Evolutionary conservation across 2,113 vertebrate genomes (phyloP), one percentile per base, ranked within the genome.

Genomic region (Noctilio leporinus): DNA sequence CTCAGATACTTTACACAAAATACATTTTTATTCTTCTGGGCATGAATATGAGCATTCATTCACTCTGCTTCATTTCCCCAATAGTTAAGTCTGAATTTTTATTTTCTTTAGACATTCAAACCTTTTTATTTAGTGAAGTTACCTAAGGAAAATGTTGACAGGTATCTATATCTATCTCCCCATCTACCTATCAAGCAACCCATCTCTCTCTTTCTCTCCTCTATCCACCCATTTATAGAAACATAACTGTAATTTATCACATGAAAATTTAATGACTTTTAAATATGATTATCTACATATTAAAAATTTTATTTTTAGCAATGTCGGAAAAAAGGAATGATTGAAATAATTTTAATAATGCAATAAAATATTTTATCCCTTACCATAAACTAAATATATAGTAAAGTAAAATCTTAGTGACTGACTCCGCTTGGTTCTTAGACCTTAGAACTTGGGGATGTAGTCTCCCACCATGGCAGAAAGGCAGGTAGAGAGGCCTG

Each of bases 401-500:
- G 10, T 0, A 10, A 30, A 67, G 19, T 30, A 28, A 9, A 69
- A 40, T 17, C 3, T 16, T 64, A 59, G 6, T 59, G 9, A 62
- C 19, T 51, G 33, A 35, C 1, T 67, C 43, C 4, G 2, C 35
- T 51, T 76, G 22, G 4, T 40, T 55, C 38, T 64, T 55, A 35
- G 1, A 24, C 14, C 16, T 73, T 17, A n/a, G 35, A 6, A 17
- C 2, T 0, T 53, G 26, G 38, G 5, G 4, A 1, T 0, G 0
- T 5, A 64, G 20, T 24, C 3, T 53, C 15, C 16, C 16, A 11
- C 8, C 0, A 0, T 69, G 38, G 35, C 11, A 43, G n/a, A n/a
- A 65, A 40, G 33, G 12, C 33, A 8, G 28, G 5, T 1, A 1
- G 9, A n/a, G 33, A n/a, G 26, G 11, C 3, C 5, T 76, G 22